phyloP scores from a whole-genome alignment of 2,113 vertebrate genomes.

The Lophura nycthemera region DNA sequence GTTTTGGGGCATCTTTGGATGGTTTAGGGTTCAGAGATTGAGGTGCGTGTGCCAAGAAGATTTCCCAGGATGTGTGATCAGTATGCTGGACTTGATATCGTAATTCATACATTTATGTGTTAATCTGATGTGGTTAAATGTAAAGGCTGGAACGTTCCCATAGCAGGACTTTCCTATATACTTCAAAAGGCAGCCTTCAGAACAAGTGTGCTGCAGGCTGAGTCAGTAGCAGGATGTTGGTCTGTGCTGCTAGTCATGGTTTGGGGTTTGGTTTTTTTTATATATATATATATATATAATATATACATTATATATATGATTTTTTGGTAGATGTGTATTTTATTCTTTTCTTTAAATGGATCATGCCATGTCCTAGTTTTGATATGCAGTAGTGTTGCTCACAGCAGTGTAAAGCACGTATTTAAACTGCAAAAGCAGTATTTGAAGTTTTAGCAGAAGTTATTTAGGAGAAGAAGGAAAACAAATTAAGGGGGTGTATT shows the following conservation, averaged over 20 bases:
- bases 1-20: neutral
- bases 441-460: neutral
- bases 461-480: fast-evolving
- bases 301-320: neutral
- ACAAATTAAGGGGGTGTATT: neutral
- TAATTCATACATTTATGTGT: neutral
- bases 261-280: neutral
- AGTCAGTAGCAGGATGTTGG: neutral
- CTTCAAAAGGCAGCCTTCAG: neutral
- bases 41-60: neutral
- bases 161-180: neutral
- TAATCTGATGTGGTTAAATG: neutral
- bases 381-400: neutral
- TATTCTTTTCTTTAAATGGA: neutral
- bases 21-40: neutral
- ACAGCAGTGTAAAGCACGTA: neutral
- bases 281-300: no score
- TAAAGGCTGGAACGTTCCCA: neutral
- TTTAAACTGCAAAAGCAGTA: neutral
- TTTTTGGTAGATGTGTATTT: neutral
- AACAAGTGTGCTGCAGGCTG: fast-evolving
- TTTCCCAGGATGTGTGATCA: neutral
- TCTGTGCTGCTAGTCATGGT: neutral
- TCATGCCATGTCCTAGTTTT: neutral
- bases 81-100: neutral